Evolutionary conservation across 2,113 vertebrate species (phyloP), one percentile per base, ranked within the genome.

Genomic region (Paradoxurus hermaphroditus): DNA sequence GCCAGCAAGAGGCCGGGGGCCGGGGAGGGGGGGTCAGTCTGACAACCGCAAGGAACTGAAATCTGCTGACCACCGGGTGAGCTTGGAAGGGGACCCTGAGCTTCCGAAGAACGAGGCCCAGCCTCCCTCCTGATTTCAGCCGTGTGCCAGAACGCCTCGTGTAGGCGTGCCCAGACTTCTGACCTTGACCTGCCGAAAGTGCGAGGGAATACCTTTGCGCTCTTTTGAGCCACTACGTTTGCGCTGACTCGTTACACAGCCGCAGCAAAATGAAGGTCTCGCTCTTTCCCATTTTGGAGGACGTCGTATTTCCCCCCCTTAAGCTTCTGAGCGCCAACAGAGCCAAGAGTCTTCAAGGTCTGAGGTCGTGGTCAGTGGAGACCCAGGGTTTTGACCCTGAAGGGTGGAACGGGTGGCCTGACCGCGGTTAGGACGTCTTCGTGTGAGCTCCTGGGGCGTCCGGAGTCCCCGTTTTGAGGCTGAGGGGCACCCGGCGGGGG

Each of bases 21-120:
- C 0, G 4, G 25, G 4, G 41, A 0, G 3, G 86, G 15, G 15
- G 21, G 23, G 11, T 65, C 13, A 41, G 19, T 29, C 15, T 23
- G 49, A 79, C 25, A 41, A 4, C 63, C 2, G 1, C 25, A 29
- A 59, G 88, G 51, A 25, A 29, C 27, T 29, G 44, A 78, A 27
- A 67, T 91, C 78, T 86, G 46, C 46, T 65, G 63, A 39, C 27
- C 39, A 23, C 78, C 0, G 13, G 13, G 16, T 36, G 18, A 84
- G n/a, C 41, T 44, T 39, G 73, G 39, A 91, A 49, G 87, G 81
- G 65, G 46, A 29, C 1, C 29, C 44, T 13, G 31, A 79, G 70
- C 13, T 53, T 46, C 62, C 12, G 62, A 46, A 56, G 62, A 56
- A 72, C 8, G 36, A n/a, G 23, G 56, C 53, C 73, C 56, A 39